Percentiles rank a stretch among this genome's conserved stretches.
Evolutionary conservation across 2,113 vertebrate species (phyloP).

Genomic region (Cygnus buccinator): DNA sequence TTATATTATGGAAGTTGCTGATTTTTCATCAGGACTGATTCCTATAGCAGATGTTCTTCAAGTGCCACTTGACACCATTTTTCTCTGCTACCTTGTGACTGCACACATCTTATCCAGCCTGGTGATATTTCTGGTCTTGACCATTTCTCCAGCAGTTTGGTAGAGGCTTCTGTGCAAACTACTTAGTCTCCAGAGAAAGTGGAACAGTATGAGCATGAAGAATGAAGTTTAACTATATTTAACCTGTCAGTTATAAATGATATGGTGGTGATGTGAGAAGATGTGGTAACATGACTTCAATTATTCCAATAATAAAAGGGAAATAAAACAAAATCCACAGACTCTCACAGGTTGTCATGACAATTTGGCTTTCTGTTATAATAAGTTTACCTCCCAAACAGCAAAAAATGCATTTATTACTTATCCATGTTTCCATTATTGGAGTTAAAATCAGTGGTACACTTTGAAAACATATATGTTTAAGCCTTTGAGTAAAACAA

Average conservation of each 20-base stretch:
- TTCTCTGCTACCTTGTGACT: neutral
- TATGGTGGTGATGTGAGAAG: neutral
- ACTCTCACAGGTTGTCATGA: neutral
- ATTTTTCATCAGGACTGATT: neutral
- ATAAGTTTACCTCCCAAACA: neutral
- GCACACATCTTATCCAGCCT: neutral
- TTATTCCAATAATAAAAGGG: neutral
- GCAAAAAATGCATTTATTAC: neutral
- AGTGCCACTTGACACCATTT: neutral
- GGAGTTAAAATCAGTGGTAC: neutral
- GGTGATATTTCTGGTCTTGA: neutral
- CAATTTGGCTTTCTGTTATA: neutral
- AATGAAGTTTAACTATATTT: neutral
- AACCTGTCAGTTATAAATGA: neutral
- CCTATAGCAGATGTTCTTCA: neutral
- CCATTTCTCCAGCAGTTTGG: neutral
- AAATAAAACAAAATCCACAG: neutral
- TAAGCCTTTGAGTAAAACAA: neutral
- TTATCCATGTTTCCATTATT: neutral
- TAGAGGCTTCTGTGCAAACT: neutral
- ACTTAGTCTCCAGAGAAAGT: neutral
- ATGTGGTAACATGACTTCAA: neutral
- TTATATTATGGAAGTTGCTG: neutral
- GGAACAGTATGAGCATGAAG: neutral
- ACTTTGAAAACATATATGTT: neutral